phyloP scores from a whole-genome alignment of 2,113 vertebrate species.

The Charadrius vociferus region DNA sequence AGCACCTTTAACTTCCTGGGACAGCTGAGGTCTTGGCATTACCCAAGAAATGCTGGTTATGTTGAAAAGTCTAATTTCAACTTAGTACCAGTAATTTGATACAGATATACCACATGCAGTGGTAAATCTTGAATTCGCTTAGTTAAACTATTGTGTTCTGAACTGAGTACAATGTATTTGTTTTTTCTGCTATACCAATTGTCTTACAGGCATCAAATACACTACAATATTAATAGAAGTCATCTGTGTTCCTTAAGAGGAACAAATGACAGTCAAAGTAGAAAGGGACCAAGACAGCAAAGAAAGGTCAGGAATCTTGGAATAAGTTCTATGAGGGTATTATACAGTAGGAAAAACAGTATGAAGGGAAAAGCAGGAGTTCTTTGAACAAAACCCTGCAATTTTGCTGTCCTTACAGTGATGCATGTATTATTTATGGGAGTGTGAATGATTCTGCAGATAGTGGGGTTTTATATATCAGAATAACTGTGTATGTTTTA shows the following conservation, averaged over 20 bases:
- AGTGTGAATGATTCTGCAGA: background rate
- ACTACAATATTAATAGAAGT: background rate
- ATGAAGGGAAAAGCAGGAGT: background rate
- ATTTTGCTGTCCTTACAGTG: background rate
- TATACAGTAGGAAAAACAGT: background rate
- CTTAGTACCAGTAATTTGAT: background rate
- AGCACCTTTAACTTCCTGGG: background rate
- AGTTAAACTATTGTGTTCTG: background rate
- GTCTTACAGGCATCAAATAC: background rate
- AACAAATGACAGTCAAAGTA: background rate
- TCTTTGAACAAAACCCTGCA: background rate
- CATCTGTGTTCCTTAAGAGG: background rate
- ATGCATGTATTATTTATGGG: background rate
- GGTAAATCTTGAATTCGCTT: background rate
- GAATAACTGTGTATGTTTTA: background rate
- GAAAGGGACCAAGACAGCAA: background rate
- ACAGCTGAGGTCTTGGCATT: background rate
- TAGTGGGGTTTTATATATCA: background rate
- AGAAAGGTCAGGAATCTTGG: background rate
- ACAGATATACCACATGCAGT: background rate
- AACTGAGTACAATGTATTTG: background rate
- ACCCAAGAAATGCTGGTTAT: background rate
- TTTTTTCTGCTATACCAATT: background rate
- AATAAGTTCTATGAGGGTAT: background rate
- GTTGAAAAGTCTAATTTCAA: background rate